A percentile compares a stretch with the other conserved stretches of the same genome.
Conservation (phyloP, 1,140 invertebrate genomes). For the Rhizoglyphus robini region DNA sequence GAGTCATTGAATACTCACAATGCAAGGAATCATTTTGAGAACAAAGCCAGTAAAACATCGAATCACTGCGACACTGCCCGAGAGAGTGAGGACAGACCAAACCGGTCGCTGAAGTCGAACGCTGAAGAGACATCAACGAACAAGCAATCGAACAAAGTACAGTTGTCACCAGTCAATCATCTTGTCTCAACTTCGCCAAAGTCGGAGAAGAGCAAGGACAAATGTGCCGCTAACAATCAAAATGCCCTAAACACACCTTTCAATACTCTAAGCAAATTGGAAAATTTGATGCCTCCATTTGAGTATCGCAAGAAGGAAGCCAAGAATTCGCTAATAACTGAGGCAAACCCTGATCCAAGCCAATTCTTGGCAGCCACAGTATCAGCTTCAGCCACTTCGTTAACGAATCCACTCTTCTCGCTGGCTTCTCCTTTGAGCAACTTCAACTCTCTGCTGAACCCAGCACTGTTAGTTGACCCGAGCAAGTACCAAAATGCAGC, state of each 20-base stretch:
- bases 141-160: background rate
- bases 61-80: background rate
- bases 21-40: background rate
- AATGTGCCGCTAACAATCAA: background rate
- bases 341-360: background rate
- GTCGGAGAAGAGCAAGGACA: background rate
- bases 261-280: background rate
- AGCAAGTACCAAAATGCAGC: background rate
- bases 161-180: background rate
- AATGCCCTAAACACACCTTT: background rate
- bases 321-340: background rate
- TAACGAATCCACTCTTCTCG: conserved; percentile 1
- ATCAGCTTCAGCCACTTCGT: background rate
- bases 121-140: too few relatives aligned
- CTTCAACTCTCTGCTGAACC: background rate
- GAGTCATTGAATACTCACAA: background rate
- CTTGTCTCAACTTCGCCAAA: background rate
- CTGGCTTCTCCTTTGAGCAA: background rate
- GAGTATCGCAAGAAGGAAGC: background rate
- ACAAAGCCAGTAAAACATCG: background rate
- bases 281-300: background rate
- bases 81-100: background rate
- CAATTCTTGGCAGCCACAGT: background rate
- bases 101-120: background rate
- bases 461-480: background rate